Base-by-base conservation (phyloP, 2,113 vertebrate genomes). In the Nansenia antarctica region DNA sequence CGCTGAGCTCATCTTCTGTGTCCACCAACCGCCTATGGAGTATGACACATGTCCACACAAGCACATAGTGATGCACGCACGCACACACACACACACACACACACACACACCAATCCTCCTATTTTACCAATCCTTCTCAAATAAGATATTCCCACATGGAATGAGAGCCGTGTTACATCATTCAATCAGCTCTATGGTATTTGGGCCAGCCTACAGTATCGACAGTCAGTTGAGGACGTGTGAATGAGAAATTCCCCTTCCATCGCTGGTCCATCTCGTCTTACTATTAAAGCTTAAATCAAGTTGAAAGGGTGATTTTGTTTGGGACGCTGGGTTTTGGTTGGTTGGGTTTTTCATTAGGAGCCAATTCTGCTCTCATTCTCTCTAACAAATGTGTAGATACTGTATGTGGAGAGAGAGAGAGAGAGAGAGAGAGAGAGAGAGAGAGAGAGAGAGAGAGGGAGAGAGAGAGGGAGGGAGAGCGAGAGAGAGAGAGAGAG, bases 1-100 rank as follows among this genome's bases (percentile, higher is more conserved):
- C 94, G 65, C 94, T 94, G 75, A 99, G 94, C 73, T 98, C 96
- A 86, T 98, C 95, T 67, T 97, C 96, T 0, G 92, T 94, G 77
- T 97, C 95, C 81, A 94, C 86, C 70, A 95, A 86, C 45, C 91
- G 89, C 82, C 97, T 98, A 74, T 6, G 77, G 18, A 5, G 20
- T 11, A 54, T 73, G 32, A 18, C 22, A 32, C 8, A n/a, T 30
- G 15, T 22, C 20, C 3, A 72, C 29, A 53, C 31, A 62, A 30
- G 34, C 35, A 70, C 20, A 54, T n/a, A 20, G 59, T 20, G 20
- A 66, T 59, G 54, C 14, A 32, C 6, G 27, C 15, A 66, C 65
- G 54, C 14, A 32, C 6, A 63, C 9, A 45, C 14, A 18, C 11
- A 14, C 14, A 42, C 37, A 37, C 37, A 39, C 37, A 39, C 5